These are phyloP conservation scores for Synergus gifuensis DNA, from an alignment of 2,888 invertebrate species.

Conservation along the genomic window DNA sequence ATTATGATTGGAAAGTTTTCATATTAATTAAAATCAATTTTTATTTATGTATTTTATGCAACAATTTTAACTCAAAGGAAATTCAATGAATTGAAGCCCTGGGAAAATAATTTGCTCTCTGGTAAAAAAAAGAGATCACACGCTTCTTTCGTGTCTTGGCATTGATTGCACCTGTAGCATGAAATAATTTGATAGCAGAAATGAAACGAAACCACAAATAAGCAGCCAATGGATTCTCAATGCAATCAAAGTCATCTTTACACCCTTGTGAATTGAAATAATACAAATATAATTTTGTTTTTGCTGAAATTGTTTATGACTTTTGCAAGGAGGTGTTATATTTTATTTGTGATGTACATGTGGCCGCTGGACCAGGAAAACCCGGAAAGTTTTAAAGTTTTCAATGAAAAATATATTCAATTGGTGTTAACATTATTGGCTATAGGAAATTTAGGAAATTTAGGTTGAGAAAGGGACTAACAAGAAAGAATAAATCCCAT, in stretches of 20 bases:
- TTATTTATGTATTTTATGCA: conserved; percentile 8
- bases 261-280: conserved; percentile 10
- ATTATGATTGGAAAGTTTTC: neutral
- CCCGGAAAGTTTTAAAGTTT: too few species aligned
- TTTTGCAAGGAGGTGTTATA: neutral
- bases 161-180: conserved; percentile 29
- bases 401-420: too few species aligned
- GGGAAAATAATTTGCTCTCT: conserved; percentile 26
- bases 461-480: too few species aligned
- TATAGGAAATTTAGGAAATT: too few species aligned
- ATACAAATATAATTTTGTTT: neutral
- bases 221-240: neutral
- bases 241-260: conserved; percentile 3
- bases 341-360: neutral
- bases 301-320: neutral
- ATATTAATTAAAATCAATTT: neutral
- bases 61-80: neutral
- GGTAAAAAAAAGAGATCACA: conserved; percentile 26
- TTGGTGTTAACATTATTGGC: too few species aligned
- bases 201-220: conserved; percentile 35
- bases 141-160: conserved; percentile 18
- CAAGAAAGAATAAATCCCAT: too few species aligned
- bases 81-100: conserved; percentile 5
- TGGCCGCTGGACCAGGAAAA: too few species aligned
- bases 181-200: conserved; percentile 35